Evolutionary conservation across 2,797 vertebrate species (phyloP), one percentile per base, ranked within the genome.

Genomic region (Bovichtus variegatus): DNA sequence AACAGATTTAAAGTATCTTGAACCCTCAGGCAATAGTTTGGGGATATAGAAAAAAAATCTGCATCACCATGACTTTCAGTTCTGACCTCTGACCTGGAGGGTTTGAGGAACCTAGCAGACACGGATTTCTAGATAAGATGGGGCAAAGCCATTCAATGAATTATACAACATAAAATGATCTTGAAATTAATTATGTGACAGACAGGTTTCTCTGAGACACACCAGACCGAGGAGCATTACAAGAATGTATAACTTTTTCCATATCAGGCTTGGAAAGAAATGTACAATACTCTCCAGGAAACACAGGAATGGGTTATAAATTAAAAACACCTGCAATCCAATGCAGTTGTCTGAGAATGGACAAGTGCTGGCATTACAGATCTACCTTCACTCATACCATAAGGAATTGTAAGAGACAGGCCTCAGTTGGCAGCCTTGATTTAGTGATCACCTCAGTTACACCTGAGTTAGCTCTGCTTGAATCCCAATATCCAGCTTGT

Each of bases 401-500:
- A 47, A 55, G 11, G 19, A 50, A 27, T 25, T 34, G 44, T 38
- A 21, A 29, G 16, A 54, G 38, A 71, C 23, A 29, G 9, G 15
- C 21, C 15, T 50, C 9, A 21, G 44, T 78, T 6, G 27, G 31
- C 43, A 16, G 51, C 41, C n/a, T 18, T 58, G 44, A 63, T 18
- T 54, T 16, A 77, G 38, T 53, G 13, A 55, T 23, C 23, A 23
- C 27, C 15, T 60, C 34, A 21, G 50, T 73, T 41, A 61, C 23
- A 58, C 25, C 31, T 59, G 55, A 51, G 34, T 47, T 64, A 71
- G 36, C 47, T 47, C 7, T 50, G 40, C 41, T 47, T 70, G 23
- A 71, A 68, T 60, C 71, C 47, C 25, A 78, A 38, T 76, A 51
- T n/a, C 65, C 55, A 53, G 27, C 19, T 3, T 3, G 44, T 66